These are phyloP conservation scores for Hetaerina americana DNA, from an alignment of 1,140 invertebrate species.

Conservation along the genomic window DNA sequence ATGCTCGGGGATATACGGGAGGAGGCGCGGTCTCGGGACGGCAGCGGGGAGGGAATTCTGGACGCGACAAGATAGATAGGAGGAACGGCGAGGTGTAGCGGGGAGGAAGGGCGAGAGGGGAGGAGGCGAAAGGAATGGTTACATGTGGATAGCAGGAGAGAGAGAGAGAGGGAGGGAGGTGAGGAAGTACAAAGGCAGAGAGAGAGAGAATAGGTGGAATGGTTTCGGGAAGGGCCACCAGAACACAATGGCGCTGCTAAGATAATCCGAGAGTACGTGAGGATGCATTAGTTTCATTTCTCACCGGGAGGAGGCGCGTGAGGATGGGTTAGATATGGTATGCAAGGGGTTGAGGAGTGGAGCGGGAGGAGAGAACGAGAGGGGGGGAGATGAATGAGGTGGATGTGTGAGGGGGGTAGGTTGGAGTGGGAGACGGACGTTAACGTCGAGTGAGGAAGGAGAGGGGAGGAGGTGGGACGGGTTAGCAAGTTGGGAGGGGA, in stretches of 20 bases:
- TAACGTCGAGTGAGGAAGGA: background rate
- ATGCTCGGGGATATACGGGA: too few species aligned
- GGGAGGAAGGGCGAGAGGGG: too few species aligned
- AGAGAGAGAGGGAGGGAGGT: background rate
- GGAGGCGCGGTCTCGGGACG: too few species aligned
- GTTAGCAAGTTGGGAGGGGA: too few species aligned
- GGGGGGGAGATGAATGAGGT: background rate
- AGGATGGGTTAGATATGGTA: background rate
- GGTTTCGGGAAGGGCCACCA: background rate
- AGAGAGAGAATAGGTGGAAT: background rate
- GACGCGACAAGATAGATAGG: too few species aligned
- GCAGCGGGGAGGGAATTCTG: too few species aligned
- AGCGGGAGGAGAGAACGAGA: background rate
- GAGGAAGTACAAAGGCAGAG: background rate
- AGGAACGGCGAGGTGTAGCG: background rate
- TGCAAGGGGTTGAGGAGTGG: background rate
- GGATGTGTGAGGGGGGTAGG: background rate
- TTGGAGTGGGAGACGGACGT: background rate
- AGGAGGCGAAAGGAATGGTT: background rate
- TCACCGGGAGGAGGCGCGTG: background rate
- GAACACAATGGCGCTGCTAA: background rate
- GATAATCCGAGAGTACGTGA: background rate
- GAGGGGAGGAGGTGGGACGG: too few species aligned
- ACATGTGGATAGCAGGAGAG: background rate
- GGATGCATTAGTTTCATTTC: background rate